Conservation (phyloP, 2,888 invertebrate genomes). For the Amphipyra tragopoginis region DNA sequence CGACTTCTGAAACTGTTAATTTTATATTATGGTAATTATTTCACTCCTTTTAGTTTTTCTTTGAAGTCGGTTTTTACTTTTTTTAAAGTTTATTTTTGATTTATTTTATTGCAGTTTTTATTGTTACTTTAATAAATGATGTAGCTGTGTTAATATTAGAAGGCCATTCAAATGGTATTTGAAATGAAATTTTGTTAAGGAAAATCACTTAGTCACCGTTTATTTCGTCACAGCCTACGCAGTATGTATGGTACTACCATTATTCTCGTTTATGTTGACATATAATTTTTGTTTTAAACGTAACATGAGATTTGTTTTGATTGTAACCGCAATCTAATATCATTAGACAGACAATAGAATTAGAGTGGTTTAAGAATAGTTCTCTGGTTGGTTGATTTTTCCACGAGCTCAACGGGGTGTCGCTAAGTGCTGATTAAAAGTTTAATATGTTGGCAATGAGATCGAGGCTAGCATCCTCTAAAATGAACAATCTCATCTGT, state of each 20-base stretch:
- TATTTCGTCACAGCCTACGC: constrained; percentile 22
- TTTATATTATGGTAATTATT: too few species aligned
- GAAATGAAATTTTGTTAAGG: constrained; percentile 42
- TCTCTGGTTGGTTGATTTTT: constrained; percentile 21
- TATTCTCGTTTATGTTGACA: not conserved
- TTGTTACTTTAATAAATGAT: constrained; percentile 21
- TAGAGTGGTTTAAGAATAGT: constrained; percentile 32
- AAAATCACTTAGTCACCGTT: constrained; percentile 26
- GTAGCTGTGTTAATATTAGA: constrained; percentile 42
- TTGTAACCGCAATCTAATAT: constrained; percentile 12
- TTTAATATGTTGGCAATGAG: constrained; percentile 77
- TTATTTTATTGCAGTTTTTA: constrained; percentile 43
- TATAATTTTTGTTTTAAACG: constrained; percentile 7
- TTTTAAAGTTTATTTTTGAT: too few species aligned
- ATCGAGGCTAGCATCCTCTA: constrained; percentile 49
- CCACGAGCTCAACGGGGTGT: constrained; percentile 64
- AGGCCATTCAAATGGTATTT: constrained; percentile 63
- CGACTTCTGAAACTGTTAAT: too few species aligned
- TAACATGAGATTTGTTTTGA: constrained; percentile 23
- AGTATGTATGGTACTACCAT: not conserved
- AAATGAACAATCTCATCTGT: constrained; percentile 46
- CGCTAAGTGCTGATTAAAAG: constrained; percentile 80
- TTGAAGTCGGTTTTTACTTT: too few species aligned
- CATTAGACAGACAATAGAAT: constrained; percentile 22
- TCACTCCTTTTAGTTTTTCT: too few species aligned